Conservation (phyloP, 2,797 vertebrate species). For the Cercopithecus petaurista region DNA sequence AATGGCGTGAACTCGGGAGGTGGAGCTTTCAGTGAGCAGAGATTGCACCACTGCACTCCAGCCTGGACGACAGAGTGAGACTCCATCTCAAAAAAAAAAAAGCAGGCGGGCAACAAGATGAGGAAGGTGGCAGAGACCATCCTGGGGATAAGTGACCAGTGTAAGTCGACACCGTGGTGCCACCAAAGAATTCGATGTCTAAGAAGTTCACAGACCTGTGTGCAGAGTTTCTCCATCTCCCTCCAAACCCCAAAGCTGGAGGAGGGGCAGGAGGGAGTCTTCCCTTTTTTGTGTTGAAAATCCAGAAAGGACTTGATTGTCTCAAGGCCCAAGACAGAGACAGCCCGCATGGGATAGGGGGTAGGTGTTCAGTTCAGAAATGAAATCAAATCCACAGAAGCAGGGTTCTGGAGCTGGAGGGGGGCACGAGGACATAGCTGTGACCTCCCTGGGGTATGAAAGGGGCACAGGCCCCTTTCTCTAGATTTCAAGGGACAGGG, state of each 20-base stretch:
- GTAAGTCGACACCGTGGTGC: rapidly evolving
- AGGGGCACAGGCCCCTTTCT: background rate
- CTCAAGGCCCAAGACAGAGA: background rate
- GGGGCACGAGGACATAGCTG: rapidly evolving
- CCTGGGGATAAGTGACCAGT: rapidly evolving
- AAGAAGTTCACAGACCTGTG: background rate
- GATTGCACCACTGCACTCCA: too few species aligned
- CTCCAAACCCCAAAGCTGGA: background rate
- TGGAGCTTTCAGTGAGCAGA: too few species aligned
- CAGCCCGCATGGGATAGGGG: rapidly evolving
- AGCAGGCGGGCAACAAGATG: rapidly evolving
- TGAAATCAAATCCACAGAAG: background rate
- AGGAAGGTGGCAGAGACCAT: rapidly evolving
- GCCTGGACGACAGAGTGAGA: too few species aligned
- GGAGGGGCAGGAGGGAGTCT: rapidly evolving
- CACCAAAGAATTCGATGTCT: rapidly evolving
- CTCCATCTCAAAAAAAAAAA: too few species aligned
- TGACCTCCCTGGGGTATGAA: background rate
- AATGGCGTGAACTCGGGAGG: too few species aligned
- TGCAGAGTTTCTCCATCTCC: background rate
- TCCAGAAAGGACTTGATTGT: background rate
- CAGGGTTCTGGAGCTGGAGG: background rate
- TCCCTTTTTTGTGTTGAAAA: background rate
- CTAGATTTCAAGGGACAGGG: background rate
- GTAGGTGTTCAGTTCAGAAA: background rate